Conservation (phyloP, 1,140 invertebrate genomes). For the Cardiocondyla obscurior region DNA sequence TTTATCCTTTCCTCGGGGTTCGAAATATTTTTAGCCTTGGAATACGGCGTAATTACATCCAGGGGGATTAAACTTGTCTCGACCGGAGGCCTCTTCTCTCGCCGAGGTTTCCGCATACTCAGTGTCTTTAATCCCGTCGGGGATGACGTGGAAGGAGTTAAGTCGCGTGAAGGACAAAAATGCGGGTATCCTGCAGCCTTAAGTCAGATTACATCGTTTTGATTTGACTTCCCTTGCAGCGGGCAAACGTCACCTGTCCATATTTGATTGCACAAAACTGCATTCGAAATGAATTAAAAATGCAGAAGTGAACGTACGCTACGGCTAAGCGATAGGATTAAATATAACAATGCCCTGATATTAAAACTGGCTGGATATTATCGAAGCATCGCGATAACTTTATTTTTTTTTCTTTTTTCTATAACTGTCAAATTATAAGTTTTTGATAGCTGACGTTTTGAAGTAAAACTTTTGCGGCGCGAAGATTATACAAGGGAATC, state of each 20-base stretch:
- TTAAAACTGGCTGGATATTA: too few species aligned
- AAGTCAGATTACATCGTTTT: conserved; percentile 62
- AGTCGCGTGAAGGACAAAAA: conserved; percentile 38
- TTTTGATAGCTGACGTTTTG: too few species aligned
- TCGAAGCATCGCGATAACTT: too few species aligned
- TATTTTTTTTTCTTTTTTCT: background rate
- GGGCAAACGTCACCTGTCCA: background rate
- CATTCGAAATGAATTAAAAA: background rate
- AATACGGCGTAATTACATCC: conserved; percentile 70
- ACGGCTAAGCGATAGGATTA: background rate
- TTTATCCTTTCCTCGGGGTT: conserved; percentile 1
- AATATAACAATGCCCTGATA: background rate
- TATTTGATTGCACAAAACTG: conserved; percentile 10
- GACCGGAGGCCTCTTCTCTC: background rate
- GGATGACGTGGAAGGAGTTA: conserved; percentile 57
- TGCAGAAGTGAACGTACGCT: background rate
- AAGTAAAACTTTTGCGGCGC: too few species aligned
- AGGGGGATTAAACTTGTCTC: conserved; percentile 65
- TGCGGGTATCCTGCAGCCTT: conserved; percentile 19
- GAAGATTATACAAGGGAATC: too few species aligned
- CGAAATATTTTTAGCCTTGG: conserved; percentile 57
- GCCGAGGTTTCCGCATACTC: conserved; percentile 55
- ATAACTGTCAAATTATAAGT: background rate
- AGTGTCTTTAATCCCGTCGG: conserved; percentile 71
- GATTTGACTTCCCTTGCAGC: conserved; percentile 1